Base-by-base conservation (phyloP, 2,797 vertebrate genomes). In the Natrix natrix region DNA sequence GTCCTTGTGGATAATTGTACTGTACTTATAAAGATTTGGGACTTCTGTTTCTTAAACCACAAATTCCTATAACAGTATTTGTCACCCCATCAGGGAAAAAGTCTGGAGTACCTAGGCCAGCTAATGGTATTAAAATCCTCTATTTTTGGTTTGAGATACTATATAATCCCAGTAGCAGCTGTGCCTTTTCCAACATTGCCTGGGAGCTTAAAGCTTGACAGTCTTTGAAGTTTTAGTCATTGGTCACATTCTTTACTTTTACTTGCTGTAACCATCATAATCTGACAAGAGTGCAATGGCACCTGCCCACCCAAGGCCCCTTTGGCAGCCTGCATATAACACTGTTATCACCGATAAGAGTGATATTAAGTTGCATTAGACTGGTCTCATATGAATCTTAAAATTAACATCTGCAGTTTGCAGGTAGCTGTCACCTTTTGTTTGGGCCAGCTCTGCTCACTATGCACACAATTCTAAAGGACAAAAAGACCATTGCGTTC, bases 401-500 rank as follows among this genome's bases (percentile, higher is more conserved):
- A 37, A 37, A 78, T 24, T 48, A 48, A 48, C 10, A 83, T 1
- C 43, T 83, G 22, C 10, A 12, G 22, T 83, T 83, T 83, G 22
- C 20, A 83, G 22, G 37, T 83, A 83, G 43, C 10, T 83, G 22
- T 37, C 10, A 11, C 8, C 7, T 37, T 74, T 74, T 37, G 52
- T 11, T 55, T 69, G 24, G 52, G 63, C 17, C 52, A 56, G 26
- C 54, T 37, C 32, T 78, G n/a, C n/a, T 52, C 66, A 52, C 16
- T 17, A 20, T 26, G n/a, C 7, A 24, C 22, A 28, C 43, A 87
- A 17, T 24, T 63, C 90, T 69, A 43, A 89, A 61, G 43, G 24
- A 89, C 13, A 89, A 48, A 37, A 43, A 48, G 26, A 43, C 8
- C 4, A 61, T 13, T 37, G 5, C 95, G 91, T 94, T 94, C 95